A percentile compares a stretch with the other conserved stretches of the same genome.
These are phyloP conservation scores for Microhierax caerulescens DNA, from an alignment of 2,797 vertebrate genomes.

Conservation along the genomic window DNA sequence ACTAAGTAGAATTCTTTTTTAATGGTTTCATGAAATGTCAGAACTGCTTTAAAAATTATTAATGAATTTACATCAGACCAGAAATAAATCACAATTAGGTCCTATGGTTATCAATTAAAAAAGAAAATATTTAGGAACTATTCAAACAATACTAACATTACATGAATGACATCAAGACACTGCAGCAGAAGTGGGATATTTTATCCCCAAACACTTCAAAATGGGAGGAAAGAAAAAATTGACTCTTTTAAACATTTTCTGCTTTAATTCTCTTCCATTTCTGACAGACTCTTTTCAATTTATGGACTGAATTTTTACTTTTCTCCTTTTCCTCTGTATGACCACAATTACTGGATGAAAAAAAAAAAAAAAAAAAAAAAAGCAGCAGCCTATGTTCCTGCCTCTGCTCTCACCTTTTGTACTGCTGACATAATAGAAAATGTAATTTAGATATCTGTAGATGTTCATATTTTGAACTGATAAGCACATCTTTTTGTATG, in stretches of 20 bases:
- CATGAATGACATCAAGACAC: background rate
- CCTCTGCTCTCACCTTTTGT: constrained; percentile 14
- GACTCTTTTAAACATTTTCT: background rate
- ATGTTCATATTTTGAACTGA: constrained; percentile 15
- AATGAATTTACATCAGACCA: background rate
- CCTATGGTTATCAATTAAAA: background rate
- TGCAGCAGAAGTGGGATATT: background rate
- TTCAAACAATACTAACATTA: background rate
- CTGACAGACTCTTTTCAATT: background rate
- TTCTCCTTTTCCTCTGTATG: background rate
- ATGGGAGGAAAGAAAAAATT: background rate
- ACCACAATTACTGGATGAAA: background rate
- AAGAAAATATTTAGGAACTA: background rate
- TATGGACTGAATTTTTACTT: background rate
- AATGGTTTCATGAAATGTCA: background rate
- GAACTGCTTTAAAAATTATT: background rate
- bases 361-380: too few relatives aligned
- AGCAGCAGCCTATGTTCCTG: background rate
- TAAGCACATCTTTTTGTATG: constrained; percentile 12
- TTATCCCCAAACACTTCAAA: background rate
- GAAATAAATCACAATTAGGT: background rate
- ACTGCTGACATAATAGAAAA: constrained; percentile 44
- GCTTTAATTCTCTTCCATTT: background rate
- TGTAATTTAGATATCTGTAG: constrained; percentile 7
- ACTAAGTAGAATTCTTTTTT: background rate